Conservation (phyloP, 2,888 invertebrate genomes). For the Eilema caniola region DNA sequence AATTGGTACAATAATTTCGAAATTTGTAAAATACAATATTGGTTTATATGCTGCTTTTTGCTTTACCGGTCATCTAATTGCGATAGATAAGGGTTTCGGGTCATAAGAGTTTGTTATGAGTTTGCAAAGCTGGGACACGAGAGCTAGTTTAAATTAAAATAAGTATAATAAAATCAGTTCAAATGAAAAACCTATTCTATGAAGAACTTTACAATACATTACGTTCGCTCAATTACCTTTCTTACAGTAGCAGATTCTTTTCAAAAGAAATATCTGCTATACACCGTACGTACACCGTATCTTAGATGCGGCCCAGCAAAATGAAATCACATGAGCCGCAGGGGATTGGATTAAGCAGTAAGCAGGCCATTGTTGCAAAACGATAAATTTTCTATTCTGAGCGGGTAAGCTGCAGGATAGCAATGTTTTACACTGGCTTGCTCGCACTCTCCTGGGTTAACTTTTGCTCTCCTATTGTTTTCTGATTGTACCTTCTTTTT, state of each 20-base stretch:
- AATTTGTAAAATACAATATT: too few species aligned
- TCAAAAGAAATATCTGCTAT: conserved; percentile 35
- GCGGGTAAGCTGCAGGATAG: conserved; percentile 67
- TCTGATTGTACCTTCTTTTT: conserved; percentile 44
- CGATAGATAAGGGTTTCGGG: too few species aligned
- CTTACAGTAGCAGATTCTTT: conserved; percentile 35
- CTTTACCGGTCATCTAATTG: too few species aligned
- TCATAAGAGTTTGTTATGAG: too few species aligned
- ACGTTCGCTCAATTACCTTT: conserved; percentile 28
- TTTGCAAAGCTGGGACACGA: not conserved
- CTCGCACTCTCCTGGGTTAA: conserved; percentile 53
- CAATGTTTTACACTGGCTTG: conserved; percentile 56
- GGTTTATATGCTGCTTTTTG: too few species aligned
- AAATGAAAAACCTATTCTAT: conserved; percentile 18
- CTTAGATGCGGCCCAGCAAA: conserved; percentile 60
- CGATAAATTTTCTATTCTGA: conserved; percentile 79
- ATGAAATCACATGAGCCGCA: conserved; percentile 70
- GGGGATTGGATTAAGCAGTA: conserved; percentile 71
- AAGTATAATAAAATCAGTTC: not conserved
- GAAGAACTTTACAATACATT: conserved; percentile 19
- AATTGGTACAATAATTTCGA: too few species aligned
- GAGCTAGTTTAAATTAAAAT: not conserved
- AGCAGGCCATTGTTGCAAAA: conserved; percentile 69
- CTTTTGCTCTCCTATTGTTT: conserved; percentile 60
- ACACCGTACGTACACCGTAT: conserved; percentile 42